Conservation (phyloP, 2,113 vertebrate species). For the Puffinus mauretanicus region DNA sequence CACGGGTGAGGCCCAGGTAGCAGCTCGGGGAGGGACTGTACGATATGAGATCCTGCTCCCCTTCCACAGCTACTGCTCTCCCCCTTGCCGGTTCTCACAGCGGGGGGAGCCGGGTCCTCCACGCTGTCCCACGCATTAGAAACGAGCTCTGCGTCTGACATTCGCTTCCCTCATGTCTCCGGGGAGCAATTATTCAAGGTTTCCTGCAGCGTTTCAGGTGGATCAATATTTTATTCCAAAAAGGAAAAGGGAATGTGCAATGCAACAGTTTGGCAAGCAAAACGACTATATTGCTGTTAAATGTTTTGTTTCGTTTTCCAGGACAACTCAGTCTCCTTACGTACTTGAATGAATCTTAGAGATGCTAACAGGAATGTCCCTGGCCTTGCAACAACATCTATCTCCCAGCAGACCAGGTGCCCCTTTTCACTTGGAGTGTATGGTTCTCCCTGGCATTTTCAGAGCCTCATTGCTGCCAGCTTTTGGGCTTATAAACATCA, state of each 20-base stretch:
- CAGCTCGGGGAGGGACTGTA: not conserved
- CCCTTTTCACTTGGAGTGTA: not conserved
- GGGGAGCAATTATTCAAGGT: not conserved
- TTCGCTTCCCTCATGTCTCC: not conserved
- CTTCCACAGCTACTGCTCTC: not conserved
- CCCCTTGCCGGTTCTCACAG: not conserved
- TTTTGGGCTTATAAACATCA: not conserved
- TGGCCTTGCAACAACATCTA: not conserved
- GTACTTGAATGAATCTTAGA: not conserved
- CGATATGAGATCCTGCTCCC: not conserved
- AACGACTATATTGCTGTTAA: not conserved
- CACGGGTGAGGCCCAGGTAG: not conserved
- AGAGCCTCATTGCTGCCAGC: not conserved
- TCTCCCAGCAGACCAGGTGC: not conserved
- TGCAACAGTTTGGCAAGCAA: not conserved
- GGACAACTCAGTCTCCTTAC: not conserved
- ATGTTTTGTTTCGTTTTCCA: not conserved
- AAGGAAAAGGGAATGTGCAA: not conserved
- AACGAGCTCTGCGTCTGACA: accelerated
- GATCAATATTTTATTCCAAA: not conserved
- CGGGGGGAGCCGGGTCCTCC: accelerated
- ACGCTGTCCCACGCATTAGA: accelerated
- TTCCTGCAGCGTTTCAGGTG: not conserved
- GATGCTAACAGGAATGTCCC: not conserved
- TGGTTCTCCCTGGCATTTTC: not conserved